These are phyloP conservation scores for Lasioglossum zephyrum DNA, from an alignment of 2,888 invertebrate species.

Conservation along the genomic window DNA sequence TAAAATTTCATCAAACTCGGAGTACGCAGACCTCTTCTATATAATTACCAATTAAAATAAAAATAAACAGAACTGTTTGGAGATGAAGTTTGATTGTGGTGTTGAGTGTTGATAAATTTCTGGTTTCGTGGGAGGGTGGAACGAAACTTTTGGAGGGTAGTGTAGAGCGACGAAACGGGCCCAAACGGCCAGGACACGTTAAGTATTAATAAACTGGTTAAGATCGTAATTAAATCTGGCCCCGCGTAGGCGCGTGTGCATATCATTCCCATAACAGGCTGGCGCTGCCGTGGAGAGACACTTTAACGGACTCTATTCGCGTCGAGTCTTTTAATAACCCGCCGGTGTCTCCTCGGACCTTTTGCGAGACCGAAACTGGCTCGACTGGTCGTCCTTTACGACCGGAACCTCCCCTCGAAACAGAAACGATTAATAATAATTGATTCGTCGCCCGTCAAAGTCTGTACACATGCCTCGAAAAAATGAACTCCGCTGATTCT, in stretches of 20 bases:
- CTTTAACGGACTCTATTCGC: constrained; percentile 19
- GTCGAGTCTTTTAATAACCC: constrained; percentile 10
- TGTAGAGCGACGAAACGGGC: constrained; percentile 13
- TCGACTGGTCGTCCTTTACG: constrained; percentile 1
- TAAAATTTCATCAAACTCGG: no score
- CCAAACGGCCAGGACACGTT: constrained; percentile 18
- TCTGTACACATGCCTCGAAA: neutral
- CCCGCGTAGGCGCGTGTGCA: constrained; percentile 51
- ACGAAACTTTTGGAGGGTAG: neutral
- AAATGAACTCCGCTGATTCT: no score
- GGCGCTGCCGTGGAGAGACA: neutral
- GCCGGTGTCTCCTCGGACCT: neutral
- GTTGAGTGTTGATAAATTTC: neutral
- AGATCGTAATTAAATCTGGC: constrained; percentile 69
- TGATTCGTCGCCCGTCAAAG: constrained; percentile 4
- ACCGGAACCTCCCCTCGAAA: neutral
- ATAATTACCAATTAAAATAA: no score
- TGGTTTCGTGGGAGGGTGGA: neutral
- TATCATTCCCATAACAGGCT: constrained; percentile 55
- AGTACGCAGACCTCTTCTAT: no score
- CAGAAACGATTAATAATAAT: constrained; percentile 4
- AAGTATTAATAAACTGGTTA: constrained; percentile 68
- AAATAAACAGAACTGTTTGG: neutral
- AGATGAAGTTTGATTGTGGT: neutral
- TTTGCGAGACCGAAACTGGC: constrained; percentile 1